Percentiles rank a stretch among this genome's conserved stretches.
phyloP scores from a whole-genome alignment of 1,140 invertebrate species.

The Tetranychus urticae region DNA sequence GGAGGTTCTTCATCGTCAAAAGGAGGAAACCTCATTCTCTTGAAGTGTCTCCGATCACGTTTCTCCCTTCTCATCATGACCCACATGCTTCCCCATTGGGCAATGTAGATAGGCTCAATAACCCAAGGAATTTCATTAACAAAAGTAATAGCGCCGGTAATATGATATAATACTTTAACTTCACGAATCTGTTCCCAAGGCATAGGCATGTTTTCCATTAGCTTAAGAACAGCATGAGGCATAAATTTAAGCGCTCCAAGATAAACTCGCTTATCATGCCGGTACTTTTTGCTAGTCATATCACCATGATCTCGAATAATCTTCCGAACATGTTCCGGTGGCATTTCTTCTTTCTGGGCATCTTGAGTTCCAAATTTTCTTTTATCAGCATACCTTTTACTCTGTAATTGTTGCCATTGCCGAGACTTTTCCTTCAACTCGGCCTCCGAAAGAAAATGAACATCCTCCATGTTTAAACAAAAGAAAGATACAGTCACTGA shows the following conservation, averaged over 20 bases:
- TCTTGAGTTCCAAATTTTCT: conserved; percentile 96
- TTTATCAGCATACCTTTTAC: conserved; percentile 91
- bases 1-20: conserved; percentile 99
- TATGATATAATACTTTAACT: conserved; percentile 89
- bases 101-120: conserved; percentile 94
- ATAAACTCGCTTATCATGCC: conserved; percentile 97
- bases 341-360: conserved; percentile 98
- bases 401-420: conserved; percentile 97
- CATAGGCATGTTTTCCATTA: conserved; percentile 99
- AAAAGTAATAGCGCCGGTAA: conserved; percentile 98
- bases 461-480: too few relatives aligned
- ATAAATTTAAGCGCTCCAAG: conserved; percentile 96
- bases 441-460: conserved; percentile 3
- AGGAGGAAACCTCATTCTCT: conserved; percentile 96
- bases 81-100: conserved; percentile 99
- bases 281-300: conserved; percentile 95
- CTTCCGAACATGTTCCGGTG: conserved; percentile 92
- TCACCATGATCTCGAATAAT: conserved; percentile 98
- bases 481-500: too few relatives aligned
- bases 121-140: conserved; percentile 99
- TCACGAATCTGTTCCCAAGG: conserved; percentile 99
- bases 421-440: conserved; percentile 34
- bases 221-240: conserved; percentile 96
- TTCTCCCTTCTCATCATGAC: conserved; percentile 98
- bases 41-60: conserved; percentile 91